Evolutionary conservation across 1,140 invertebrate genomes (phyloP), one percentile per base, ranked within the genome.

Genomic region (Ditylenchus dipsaci): DNA sequence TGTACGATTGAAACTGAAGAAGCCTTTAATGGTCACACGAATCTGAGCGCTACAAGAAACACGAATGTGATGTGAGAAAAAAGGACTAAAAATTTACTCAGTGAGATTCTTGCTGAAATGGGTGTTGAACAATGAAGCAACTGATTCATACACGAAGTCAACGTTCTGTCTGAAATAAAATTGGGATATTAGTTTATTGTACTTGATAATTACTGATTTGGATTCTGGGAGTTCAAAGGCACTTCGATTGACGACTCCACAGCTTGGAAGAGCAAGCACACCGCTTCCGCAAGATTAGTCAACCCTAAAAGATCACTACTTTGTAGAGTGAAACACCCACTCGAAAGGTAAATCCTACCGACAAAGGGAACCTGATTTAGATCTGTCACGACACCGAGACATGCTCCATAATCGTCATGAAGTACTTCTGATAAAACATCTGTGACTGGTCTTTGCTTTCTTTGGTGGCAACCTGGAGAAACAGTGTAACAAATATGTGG

Each of bases 311-410:
- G 92, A 89, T 88, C 76, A 13, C 23, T 59, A 59, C 11, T 26
- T 26, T 13, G 11, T 59, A 26, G n/a, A n/a, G n/a, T n/a, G n/a
- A n/a, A n/a, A n/a, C n/a, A n/a, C n/a, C n/a, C n/a, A n/a, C n/a
- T n/a, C n/a, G n/a, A 38, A 38, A 38, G 11, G 21, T 38, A 38
- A n/a, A n/a, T n/a, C 67, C 9, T 9, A 89, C 89, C 91, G 68
- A 94, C 93, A 75, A 93, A 93, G 83, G 97, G 95, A 65, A 83
- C 81, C 67, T 82, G 82, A 42, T 94, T 97, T 59, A 94, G 93
- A 84, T 99, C 96, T 49, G 95, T 97, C 9, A 87, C 94, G 65
- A 99, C 95, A 78, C 92, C 93, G 84, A 99, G 96, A 99, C 90
- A 85, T 98, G 95, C 85, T 97, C 93, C 78, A 99, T 85, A 76